These are phyloP conservation scores for Dysmachus trigonus DNA, from an alignment of 2,888 invertebrate genomes.

Conservation along the genomic window DNA sequence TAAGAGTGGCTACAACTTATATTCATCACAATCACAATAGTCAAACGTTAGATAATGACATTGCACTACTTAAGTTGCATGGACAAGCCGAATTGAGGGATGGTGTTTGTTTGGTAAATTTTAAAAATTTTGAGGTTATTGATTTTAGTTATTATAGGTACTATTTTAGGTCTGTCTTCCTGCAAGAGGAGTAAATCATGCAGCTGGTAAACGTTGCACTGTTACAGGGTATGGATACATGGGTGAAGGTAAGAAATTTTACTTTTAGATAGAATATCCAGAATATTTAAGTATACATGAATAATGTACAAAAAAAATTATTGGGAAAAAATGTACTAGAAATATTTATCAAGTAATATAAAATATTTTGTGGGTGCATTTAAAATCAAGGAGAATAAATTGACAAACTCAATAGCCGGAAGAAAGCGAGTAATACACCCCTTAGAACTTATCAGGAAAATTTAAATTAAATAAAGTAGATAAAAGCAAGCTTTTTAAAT, in stretches of 20 bases:
- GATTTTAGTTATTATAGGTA: background rate
- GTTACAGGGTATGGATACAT: slow-evolving; percentile 95
- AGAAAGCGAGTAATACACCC: too few relatives aligned
- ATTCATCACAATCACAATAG: slow-evolving; percentile 96
- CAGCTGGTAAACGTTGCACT: slow-evolving; percentile 89
- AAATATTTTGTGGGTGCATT: too few relatives aligned
- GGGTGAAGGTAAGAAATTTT: slow-evolving; percentile 82
- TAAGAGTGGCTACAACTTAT: slow-evolving; percentile 90
- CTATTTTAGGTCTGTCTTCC: slow-evolving; percentile 84
- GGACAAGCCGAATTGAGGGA: slow-evolving; percentile 89
- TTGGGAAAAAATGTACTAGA: too few relatives aligned
- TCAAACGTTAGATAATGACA: slow-evolving; percentile 93
- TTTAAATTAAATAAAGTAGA: too few relatives aligned
- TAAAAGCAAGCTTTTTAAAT: too few relatives aligned
- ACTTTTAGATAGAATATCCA: too few relatives aligned
- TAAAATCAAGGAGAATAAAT: too few relatives aligned
- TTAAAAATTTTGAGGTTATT: background rate
- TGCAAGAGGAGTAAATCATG: slow-evolving; percentile 86
- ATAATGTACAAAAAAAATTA: too few relatives aligned
- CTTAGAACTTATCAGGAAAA: too few relatives aligned
- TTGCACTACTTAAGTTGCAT: slow-evolving; percentile 87
- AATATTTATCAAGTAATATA: too few relatives aligned
- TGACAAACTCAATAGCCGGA: too few relatives aligned
- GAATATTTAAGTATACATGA: too few relatives aligned
- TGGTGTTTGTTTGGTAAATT: slow-evolving; percentile 69